Evolutionary conservation across 1,140 invertebrate genomes (phyloP).

Genomic region (Rhynchophorus ferrugineus): DNA sequence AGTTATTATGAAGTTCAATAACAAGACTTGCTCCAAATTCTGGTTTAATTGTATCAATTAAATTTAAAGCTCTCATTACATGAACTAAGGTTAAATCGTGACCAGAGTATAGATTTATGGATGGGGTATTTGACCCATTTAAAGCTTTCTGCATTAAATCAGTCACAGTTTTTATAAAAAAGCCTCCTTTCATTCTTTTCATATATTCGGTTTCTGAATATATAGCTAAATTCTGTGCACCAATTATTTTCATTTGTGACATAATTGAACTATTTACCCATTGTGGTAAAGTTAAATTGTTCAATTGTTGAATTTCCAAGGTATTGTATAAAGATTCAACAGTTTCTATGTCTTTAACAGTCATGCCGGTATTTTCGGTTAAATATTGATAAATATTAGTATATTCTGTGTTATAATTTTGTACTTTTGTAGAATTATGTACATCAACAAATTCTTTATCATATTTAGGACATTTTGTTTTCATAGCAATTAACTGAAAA

Average conservation of each 20-base stretch:
- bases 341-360: slow-evolving; percentile 54
- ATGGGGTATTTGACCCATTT: slow-evolving; percentile 36
- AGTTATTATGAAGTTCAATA: slow-evolving; percentile 55
- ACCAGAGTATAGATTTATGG: slow-evolving; percentile 57
- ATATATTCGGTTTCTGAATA: slow-evolving; percentile 63
- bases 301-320: slow-evolving; percentile 60
- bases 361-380: slow-evolving; percentile 56
- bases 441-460: slow-evolving; percentile 48
- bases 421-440: slow-evolving; percentile 47
- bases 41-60: slow-evolving; percentile 55
- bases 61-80: slow-evolving; percentile 58
- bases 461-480: slow-evolving; percentile 56
- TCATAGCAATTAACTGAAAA: slow-evolving; percentile 51
- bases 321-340: slow-evolving; percentile 69
- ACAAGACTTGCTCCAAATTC: slow-evolving; percentile 61
- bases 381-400: slow-evolving; percentile 56
- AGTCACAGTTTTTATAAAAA: slow-evolving; percentile 45
- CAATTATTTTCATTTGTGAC: slow-evolving; percentile 55
- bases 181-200: slow-evolving; percentile 63
- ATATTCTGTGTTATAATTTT: slow-evolving; percentile 50
- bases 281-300: slow-evolving; percentile 57
- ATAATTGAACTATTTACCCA: slow-evolving; percentile 67
- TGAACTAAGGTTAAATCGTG: slow-evolving; percentile 70
- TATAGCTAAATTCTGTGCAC: slow-evolving; percentile 58
- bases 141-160: slow-evolving; percentile 35